Percentiles rank a stretch among this genome's conserved stretches.
Evolutionary conservation across 2,113 vertebrate species (phyloP).

Genomic region (Cavia porcellus): DNA sequence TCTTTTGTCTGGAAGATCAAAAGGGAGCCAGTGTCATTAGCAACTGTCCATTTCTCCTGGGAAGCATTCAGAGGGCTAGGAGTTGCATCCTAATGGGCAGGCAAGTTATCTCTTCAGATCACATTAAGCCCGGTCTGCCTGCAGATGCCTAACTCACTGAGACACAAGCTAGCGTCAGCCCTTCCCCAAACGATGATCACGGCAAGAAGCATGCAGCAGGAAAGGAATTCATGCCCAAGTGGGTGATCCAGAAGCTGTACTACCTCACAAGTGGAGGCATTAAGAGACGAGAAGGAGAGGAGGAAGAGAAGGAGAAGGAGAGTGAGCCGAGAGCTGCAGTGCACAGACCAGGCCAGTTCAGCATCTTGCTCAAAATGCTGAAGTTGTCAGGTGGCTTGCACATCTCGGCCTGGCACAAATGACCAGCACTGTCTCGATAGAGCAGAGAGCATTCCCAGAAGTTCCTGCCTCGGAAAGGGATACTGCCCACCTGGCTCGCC

Average conservation of each 20-base stretch:
- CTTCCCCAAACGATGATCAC: slow-evolving; percentile 63
- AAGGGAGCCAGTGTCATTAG: slow-evolving; percentile 40
- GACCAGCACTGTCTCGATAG: slow-evolving; percentile 36
- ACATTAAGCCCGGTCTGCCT: background rate
- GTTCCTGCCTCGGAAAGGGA: background rate
- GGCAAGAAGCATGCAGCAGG: background rate
- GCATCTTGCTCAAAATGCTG: slow-evolving; percentile 84
- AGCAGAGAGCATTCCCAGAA: slow-evolving; percentile 43
- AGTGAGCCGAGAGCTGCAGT: accelerated
- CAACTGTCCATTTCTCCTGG: background rate
- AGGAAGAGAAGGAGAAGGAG: background rate
- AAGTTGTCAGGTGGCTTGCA: slow-evolving; percentile 74
- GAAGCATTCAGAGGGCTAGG: background rate
- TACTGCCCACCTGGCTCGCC: slow-evolving; percentile 33
- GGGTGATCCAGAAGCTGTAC: slow-evolving; percentile 61
- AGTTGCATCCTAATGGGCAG: background rate
- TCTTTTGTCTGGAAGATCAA: slow-evolving; percentile 93
- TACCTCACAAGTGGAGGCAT: slow-evolving; percentile 63
- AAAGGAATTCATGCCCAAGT: slow-evolving; percentile 48
- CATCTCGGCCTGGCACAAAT: slow-evolving; percentile 86
- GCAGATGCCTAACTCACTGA: background rate
- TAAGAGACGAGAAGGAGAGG: background rate
- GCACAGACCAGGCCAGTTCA: slow-evolving; percentile 50
- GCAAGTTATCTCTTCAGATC: background rate
- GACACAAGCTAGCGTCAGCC: background rate